Percentiles rank a stretch among this genome's conserved stretches.
Evolutionary conservation across 2,797 vertebrate genomes (phyloP).

Genomic region (Acrossocheilus wenchowensis): DNA sequence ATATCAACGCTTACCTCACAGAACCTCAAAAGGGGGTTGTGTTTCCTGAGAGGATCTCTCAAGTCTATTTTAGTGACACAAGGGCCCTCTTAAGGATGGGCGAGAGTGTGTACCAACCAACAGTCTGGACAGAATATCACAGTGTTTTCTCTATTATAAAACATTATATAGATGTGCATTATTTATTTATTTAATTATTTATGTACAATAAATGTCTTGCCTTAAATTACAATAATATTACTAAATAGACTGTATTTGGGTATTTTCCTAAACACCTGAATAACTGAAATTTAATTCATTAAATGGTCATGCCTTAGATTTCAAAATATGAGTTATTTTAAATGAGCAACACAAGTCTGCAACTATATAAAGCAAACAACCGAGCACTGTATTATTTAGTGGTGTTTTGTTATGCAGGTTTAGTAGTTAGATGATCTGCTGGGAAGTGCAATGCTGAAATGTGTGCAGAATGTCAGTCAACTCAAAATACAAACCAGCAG

Average conservation of each 20-base stretch:
- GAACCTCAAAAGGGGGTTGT: not conserved
- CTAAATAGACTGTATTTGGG: not conserved
- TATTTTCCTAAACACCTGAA: not conserved
- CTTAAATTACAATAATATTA: not conserved
- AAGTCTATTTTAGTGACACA: not conserved
- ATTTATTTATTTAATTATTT: not conserved
- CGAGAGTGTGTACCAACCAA: not conserved
- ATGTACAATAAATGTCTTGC: not conserved
- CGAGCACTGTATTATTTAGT: constrained; percentile 7
- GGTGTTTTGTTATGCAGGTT: not conserved
- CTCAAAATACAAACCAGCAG: constrained; percentile 46
- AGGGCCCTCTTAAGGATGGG: not conserved
- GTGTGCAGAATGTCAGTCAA: constrained; percentile 35
- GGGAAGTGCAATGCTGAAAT: constrained; percentile 38
- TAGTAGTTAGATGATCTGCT: constrained; percentile 7
- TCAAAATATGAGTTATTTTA: constrained; percentile 5
- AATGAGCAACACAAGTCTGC: not conserved
- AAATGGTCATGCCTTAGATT: not conserved
- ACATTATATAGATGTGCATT: not conserved
- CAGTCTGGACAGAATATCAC: not conserved
- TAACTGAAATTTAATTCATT: not conserved
- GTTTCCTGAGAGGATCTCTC: not conserved
- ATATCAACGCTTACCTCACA: constrained; percentile 50
- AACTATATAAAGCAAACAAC: constrained; percentile 1
- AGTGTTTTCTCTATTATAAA: not conserved